Percentiles rank a stretch among this genome's conserved stretches.
These are phyloP conservation scores for Catagonus wagneri DNA, from an alignment of 2,113 vertebrate genomes.

Conservation along the genomic window DNA sequence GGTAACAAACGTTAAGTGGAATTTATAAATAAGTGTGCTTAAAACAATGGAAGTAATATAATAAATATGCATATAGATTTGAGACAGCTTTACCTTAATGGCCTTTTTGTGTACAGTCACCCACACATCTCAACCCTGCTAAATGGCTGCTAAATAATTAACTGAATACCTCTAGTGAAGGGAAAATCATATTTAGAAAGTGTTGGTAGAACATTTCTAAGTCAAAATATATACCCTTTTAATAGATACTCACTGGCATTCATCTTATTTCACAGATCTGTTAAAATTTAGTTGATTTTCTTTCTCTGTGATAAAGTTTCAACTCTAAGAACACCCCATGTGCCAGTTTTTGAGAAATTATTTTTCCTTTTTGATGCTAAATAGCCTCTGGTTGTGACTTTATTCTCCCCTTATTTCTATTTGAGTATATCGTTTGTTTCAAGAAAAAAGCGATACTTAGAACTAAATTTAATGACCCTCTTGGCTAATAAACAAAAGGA, in stretches of 20 bases:
- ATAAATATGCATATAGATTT: background rate
- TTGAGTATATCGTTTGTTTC: background rate
- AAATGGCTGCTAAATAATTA: background rate
- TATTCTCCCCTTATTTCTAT: background rate
- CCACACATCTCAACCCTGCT: background rate
- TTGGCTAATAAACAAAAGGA: background rate
- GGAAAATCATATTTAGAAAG: background rate
- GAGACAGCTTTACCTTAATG: background rate
- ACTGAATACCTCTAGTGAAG: background rate
- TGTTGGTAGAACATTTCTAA: background rate
- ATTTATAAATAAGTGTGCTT: background rate
- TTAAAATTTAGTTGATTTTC: background rate
- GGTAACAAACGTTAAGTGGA: background rate
- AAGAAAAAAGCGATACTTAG: background rate
- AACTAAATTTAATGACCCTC: background rate
- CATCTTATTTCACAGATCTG: background rate
- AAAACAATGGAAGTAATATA: background rate
- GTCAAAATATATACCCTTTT: background rate
- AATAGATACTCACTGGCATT: background rate
- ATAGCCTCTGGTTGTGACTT: background rate
- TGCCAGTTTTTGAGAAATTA: background rate
- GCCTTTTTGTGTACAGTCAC: background rate
- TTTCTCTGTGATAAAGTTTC: background rate
- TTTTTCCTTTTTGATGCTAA: background rate
- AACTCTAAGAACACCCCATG: background rate